Evolutionary conservation across 2,888 invertebrate genomes (phyloP).

Genomic region (Anorthoa munda): DNA sequence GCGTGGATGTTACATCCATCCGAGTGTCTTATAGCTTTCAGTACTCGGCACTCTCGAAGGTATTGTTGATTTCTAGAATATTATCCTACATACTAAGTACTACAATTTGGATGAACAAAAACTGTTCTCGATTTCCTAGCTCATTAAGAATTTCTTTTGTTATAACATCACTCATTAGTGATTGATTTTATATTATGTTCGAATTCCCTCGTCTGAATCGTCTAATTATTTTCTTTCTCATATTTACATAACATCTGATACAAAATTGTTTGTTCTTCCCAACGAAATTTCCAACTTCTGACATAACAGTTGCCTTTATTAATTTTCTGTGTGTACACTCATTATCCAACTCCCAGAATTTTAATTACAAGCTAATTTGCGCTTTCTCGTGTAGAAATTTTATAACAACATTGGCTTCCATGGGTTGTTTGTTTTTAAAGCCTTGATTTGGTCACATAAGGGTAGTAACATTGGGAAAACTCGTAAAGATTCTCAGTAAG

Average conservation of each 20-base stretch:
- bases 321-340: slow-evolving; percentile 64
- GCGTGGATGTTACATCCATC: not conserved
- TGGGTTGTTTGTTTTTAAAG: slow-evolving; percentile 55
- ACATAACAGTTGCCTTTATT: slow-evolving; percentile 62
- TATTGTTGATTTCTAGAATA: not conserved
- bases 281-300: slow-evolving; percentile 41
- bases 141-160: slow-evolving; percentile 10
- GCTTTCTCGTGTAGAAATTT: slow-evolving; percentile 59
- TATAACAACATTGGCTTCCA: slow-evolving; percentile 59
- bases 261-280: slow-evolving; percentile 41
- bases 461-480: slow-evolving; percentile 63
- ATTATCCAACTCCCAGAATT: slow-evolving; percentile 63
- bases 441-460: slow-evolving; percentile 59
- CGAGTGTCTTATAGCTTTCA: not conserved
- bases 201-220: slow-evolving; percentile 12
- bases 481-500: slow-evolving; percentile 64
- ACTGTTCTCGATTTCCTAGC: not conserved
- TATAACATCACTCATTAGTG: not conserved
- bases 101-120: not conserved
- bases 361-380: slow-evolving; percentile 67
- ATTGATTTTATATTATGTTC: slow-evolving; percentile 46
- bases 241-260: slow-evolving; percentile 38
- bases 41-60: not conserved
- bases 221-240: slow-evolving; percentile 46
- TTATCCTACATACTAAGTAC: not conserved